Evolutionary conservation across 2,888 invertebrate genomes (phyloP).

Genomic region (Acrocyrtus sp.): DNA sequence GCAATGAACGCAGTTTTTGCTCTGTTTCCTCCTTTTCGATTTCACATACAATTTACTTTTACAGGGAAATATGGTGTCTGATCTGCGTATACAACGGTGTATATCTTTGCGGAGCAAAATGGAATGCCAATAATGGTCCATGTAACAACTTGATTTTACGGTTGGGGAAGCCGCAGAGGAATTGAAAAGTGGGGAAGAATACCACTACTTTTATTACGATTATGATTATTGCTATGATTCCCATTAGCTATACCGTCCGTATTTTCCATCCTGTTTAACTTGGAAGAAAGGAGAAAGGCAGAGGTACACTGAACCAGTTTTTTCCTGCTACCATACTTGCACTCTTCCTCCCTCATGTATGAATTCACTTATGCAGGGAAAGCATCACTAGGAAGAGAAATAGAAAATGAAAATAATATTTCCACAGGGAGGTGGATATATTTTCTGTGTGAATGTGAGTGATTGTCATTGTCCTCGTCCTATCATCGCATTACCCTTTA

Average conservation of each 20-base stretch:
- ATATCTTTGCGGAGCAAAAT: no score
- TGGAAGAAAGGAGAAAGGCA: not conserved
- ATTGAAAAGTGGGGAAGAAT: not conserved
- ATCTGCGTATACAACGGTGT: no score
- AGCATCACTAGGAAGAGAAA: not conserved
- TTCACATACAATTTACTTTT: no score
- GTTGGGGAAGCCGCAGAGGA: not conserved
- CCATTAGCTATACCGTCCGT: not conserved
- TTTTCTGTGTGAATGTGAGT: conserved; percentile 11
- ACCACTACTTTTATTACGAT: conserved; percentile 3
- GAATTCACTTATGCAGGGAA: not conserved
- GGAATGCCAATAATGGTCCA: conserved; percentile 1
- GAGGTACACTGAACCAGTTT: not conserved
- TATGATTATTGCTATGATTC: not conserved
- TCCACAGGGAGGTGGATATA: no score
- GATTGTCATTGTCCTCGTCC: conserved; percentile 16
- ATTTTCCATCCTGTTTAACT: no score
- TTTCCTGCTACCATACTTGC: no score
- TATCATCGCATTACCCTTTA: not conserved
- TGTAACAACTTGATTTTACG: conserved; percentile 11
- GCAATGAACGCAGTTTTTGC: no score
- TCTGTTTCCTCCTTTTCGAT: no score
- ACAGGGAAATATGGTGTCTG: no score
- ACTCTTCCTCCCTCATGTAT: no score
- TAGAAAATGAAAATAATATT: no score